Evolutionary conservation across 2,888 invertebrate genomes (phyloP).

Genomic region (Mayetiola destructor): DNA sequence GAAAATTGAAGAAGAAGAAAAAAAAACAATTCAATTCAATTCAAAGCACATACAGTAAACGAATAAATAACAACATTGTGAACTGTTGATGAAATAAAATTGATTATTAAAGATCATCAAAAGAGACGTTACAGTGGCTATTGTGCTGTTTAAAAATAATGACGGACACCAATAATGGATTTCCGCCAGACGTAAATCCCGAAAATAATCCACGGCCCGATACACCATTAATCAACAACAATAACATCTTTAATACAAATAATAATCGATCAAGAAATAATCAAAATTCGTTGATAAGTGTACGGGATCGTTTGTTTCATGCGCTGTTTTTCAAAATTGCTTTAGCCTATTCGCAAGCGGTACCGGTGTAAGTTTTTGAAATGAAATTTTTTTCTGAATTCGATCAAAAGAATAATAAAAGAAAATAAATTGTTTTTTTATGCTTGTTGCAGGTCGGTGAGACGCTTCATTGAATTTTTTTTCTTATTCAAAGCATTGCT

Average conservation of each 20-base stretch:
- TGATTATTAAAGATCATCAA: too few relatives aligned
- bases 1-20: too few relatives aligned
- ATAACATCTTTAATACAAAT: neutral
- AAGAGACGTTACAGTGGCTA: too few relatives aligned
- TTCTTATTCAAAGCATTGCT: conserved; percentile 49
- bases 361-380: conserved; percentile 51
- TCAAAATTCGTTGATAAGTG: conserved; percentile 66
- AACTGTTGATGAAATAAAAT: too few relatives aligned
- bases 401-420: neutral
- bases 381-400: neutral
- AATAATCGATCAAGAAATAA: conserved; percentile 1
- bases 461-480: conserved; percentile 28
- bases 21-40: too few relatives aligned
- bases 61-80: too few relatives aligned
- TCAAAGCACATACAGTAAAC: too few relatives aligned
- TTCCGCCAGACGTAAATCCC: conserved; percentile 38
- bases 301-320: conserved; percentile 84
- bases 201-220: conserved; percentile 41
- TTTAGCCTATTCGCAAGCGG: conserved; percentile 77
- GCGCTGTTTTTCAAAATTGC: conserved; percentile 88
- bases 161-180: conserved; percentile 14
- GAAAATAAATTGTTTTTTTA: conserved; percentile 10
- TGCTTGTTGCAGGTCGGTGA: conserved; percentile 25
- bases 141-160: neutral
- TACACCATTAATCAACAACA: conserved; percentile 32